Percentiles rank a stretch among this genome's conserved stretches.
Evolutionary conservation across 1,140 invertebrate genomes (phyloP).

Genomic region (Drosophila parabipectinata): DNA sequence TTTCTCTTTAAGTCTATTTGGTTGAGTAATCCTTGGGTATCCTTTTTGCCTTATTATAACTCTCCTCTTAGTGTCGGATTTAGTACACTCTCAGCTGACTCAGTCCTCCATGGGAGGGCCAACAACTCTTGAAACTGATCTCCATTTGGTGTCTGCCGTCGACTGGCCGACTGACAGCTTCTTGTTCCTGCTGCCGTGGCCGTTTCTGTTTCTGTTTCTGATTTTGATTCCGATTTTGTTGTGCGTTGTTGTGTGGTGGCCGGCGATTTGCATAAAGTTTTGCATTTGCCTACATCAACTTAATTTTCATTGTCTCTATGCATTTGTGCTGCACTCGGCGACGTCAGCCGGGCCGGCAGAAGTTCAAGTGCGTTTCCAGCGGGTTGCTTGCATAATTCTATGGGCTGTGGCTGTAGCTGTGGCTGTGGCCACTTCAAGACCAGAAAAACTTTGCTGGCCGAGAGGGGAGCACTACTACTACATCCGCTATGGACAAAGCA

Average conservation of each 20-base stretch:
- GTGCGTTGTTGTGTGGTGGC: conserved; percentile 42
- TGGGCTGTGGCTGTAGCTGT: conserved; percentile 12
- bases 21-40: conserved; percentile 2
- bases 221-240: conserved; percentile 21
- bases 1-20: neutral
- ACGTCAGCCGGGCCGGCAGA: conserved; percentile 31
- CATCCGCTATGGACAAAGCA: conserved; percentile 27
- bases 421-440: conserved; percentile 35
- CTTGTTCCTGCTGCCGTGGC: conserved; percentile 25
- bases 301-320: conserved; percentile 79
- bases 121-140: conserved; percentile 23
- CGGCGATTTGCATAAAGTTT: conserved; percentile 61
- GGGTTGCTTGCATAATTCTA: conserved; percentile 60
- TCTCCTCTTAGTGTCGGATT: conserved; percentile 7
- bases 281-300: conserved; percentile 62
- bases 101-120: neutral
- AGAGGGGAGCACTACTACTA: neutral
- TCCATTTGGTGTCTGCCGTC: conserved; percentile 33
- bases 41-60: too few species aligned
- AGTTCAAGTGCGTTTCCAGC: conserved; percentile 76
- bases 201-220: conserved; percentile 20
- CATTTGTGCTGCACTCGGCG: conserved; percentile 76
- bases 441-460: conserved; percentile 32
- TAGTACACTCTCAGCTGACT: conserved; percentile 47
- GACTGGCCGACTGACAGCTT: conserved; percentile 50